Conservation (phyloP, 1,140 invertebrate genomes). For the Homarus americanus region DNA sequence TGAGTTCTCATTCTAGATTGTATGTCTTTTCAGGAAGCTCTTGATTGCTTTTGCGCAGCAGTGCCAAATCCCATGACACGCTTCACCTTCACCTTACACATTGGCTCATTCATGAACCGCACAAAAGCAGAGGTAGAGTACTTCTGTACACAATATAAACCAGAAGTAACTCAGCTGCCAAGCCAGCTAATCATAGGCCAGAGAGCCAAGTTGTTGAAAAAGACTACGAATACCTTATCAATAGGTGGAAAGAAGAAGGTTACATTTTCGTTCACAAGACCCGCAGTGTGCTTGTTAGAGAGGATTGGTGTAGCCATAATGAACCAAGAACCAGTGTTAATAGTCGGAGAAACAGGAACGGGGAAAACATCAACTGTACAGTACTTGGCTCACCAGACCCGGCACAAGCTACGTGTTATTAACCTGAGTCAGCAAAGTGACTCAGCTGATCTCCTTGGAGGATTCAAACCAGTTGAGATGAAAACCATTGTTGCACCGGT, state of each 20-base stretch:
- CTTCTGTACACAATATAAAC: slow-evolving; percentile 89
- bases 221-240: slow-evolving; percentile 7
- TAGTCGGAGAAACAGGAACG: slow-evolving; percentile 98
- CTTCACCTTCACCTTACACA: slow-evolving; percentile 77
- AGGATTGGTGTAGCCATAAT: slow-evolving; percentile 89
- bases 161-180: slow-evolving; percentile 81
- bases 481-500: slow-evolving; percentile 90
- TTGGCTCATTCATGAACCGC: slow-evolving; percentile 90
- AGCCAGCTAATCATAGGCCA: slow-evolving; percentile 80
- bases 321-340: slow-evolving; percentile 92
- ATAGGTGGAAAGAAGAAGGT: not conserved
- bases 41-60: slow-evolving; percentile 93
- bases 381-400: slow-evolving; percentile 90
- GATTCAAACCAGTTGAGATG: slow-evolving; percentile 97
- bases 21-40: slow-evolving; percentile 88
- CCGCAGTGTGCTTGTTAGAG: slow-evolving; percentile 90
- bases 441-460: slow-evolving; percentile 95
- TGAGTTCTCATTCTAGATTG: not conserved
- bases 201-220: slow-evolving; percentile 79
- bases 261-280: slow-evolving; percentile 88
- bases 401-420: slow-evolving; percentile 92
- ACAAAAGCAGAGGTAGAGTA: slow-evolving; percentile 90
- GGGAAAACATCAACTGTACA: slow-evolving; percentile 99
- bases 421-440: slow-evolving; percentile 99
- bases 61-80: slow-evolving; percentile 81